These are phyloP conservation scores for Urocynchramus pylzowi DNA, from an alignment of 2,113 vertebrate genomes.

Conservation along the genomic window DNA sequence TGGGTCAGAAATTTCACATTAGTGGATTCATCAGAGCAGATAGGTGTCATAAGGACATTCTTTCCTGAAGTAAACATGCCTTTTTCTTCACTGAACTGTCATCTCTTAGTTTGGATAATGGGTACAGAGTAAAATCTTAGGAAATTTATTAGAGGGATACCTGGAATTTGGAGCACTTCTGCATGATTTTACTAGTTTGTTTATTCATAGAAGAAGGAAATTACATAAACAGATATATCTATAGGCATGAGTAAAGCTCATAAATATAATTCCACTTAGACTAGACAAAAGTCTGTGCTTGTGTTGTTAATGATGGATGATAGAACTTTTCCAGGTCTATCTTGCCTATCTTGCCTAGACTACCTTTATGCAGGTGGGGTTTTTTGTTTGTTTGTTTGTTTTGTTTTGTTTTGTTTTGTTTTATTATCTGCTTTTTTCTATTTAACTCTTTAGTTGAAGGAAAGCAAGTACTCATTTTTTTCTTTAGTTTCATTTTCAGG, in stretches of 20 bases:
- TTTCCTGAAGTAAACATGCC: slow-evolving; percentile 72
- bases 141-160: background rate
- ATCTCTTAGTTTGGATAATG: slow-evolving; percentile 39
- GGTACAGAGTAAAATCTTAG: slow-evolving; percentile 14
- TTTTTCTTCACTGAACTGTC: slow-evolving; percentile 66
- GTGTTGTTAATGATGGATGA: background rate
- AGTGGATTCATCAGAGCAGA: slow-evolving; percentile 78
- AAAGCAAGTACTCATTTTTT: background rate
- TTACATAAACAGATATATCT: background rate
- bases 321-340: background rate
- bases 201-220: background rate
- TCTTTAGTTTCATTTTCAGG: background rate
- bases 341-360: background rate
- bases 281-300: background rate
- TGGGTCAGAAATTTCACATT: slow-evolving; percentile 82
- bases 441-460: background rate
- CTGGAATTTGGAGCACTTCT: background rate
- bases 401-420: background rate
- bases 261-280: background rate
- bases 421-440: background rate
- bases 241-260: background rate
- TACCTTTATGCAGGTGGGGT: background rate
- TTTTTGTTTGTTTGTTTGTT: background rate
- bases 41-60: slow-evolving; percentile 72
- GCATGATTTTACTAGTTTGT: background rate